These are phyloP conservation scores for Larimichthys crocea DNA, from an alignment of 2,113 vertebrate species.

Conservation along the genomic window DNA sequence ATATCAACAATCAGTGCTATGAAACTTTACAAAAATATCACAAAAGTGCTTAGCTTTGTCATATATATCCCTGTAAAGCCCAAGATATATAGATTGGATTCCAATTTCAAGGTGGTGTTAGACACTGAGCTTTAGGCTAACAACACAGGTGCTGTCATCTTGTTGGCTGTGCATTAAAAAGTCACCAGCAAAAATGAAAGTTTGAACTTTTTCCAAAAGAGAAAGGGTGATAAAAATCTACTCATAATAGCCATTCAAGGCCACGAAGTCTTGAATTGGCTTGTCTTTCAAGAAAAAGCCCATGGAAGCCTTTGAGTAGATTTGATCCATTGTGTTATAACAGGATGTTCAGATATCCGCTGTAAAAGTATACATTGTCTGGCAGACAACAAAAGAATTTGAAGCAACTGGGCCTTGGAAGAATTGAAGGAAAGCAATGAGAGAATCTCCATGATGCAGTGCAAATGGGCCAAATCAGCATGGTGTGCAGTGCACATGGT, in stretches of 20 bases:
- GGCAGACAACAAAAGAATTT: background rate
- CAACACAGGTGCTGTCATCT: background rate
- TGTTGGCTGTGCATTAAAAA: background rate
- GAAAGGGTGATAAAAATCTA: background rate
- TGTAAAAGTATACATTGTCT: background rate
- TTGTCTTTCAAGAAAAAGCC: background rate
- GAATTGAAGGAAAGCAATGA: background rate
- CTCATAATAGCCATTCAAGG: background rate
- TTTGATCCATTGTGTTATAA: constrained; percentile 2
- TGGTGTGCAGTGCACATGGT: too few relatives aligned
- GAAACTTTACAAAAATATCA: background rate
- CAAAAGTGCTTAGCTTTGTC: background rate
- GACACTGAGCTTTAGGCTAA: too few relatives aligned
- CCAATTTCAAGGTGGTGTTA: too few relatives aligned
- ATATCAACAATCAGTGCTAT: background rate
- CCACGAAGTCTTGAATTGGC: background rate
- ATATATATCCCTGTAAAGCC: too few relatives aligned
- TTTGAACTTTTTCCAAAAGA: too few relatives aligned
- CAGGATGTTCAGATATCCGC: constrained; percentile 6
- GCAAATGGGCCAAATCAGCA: background rate
- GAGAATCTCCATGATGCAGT: background rate
- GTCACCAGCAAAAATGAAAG: too few relatives aligned
- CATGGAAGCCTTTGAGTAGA: background rate
- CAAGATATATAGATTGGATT: too few relatives aligned
- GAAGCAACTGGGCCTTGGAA: background rate